Percentiles rank a stretch among this genome's conserved stretches.
Evolutionary conservation across 92 coral and sea anemone species (phyloP).

Genomic region (Meandrina meandrites): DNA sequence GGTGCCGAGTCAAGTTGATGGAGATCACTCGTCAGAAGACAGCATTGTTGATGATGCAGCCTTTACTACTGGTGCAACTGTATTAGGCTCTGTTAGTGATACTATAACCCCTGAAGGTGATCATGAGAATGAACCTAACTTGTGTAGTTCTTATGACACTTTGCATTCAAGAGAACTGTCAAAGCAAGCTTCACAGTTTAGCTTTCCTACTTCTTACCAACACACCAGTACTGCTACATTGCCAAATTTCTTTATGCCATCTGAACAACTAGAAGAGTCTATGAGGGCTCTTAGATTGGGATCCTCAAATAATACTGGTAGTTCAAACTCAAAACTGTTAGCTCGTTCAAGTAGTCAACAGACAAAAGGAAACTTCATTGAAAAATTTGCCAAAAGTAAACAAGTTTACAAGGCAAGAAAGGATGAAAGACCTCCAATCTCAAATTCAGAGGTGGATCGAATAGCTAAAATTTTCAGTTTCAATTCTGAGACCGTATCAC

Average conservation of each 20-base stretch:
- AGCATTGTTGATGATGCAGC: conserved; percentile 3
- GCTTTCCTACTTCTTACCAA: neutral
- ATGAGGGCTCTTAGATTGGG: conserved; percentile 89
- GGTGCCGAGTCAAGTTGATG: conserved; percentile 1
- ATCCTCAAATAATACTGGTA: conserved; percentile 41
- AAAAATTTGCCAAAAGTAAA: conserved; percentile 68
- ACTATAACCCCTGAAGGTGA: neutral
- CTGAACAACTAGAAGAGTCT: conserved; percentile 84
- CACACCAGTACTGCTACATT: conserved; percentile 19
- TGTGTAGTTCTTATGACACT: neutral
- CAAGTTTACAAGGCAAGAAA: conserved; percentile 57
- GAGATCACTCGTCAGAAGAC: neutral
- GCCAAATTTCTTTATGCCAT: conserved; percentile 95
- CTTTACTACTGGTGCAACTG: neutral
- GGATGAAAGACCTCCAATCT: conserved; percentile 68
- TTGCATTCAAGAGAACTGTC: neutral
- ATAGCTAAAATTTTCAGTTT: conserved; percentile 88
- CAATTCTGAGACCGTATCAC: conserved; percentile 24
- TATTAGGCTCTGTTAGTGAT: neutral
- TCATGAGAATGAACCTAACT: conserved; percentile 8
- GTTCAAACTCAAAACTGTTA: conserved; percentile 63
- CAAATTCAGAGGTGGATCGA: conserved; percentile 83
- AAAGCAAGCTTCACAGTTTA: neutral
- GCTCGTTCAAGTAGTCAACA: conserved; percentile 38
- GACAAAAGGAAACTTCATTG: conserved; percentile 39